Percentiles rank a stretch among this genome's conserved stretches.
Conservation (phyloP, 2,113 vertebrate genomes). For the Alethe castanea region DNA sequence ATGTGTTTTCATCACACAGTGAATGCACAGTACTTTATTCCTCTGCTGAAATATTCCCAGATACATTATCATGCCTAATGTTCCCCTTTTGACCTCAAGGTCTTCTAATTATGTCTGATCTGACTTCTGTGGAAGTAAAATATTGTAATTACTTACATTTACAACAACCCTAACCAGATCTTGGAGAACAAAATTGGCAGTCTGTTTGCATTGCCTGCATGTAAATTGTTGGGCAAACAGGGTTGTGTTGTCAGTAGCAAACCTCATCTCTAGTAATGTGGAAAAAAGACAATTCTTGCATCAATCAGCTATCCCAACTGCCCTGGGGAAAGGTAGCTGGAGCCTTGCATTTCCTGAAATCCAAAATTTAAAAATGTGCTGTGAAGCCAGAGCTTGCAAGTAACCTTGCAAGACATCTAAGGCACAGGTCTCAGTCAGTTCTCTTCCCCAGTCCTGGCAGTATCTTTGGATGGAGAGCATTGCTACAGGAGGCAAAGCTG, state of each 20-base stretch:
- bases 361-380: not conserved
- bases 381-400: not conserved
- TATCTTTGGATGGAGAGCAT: not conserved
- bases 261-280: fast-evolving
- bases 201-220: not conserved
- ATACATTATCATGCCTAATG: not conserved
- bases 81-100: not conserved
- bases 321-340: not conserved
- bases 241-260: not conserved
- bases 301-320: not conserved
- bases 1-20: not conserved
- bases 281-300: not conserved
- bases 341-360: not conserved
- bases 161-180: not conserved
- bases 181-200: not conserved
- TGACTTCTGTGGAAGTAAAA: not conserved
- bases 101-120: not conserved
- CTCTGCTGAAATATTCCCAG: not conserved
- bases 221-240: not conserved
- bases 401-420: not conserved
- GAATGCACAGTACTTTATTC: not conserved
- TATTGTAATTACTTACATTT: not conserved
- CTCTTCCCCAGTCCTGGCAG: not conserved
- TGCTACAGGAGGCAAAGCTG: not conserved
- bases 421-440: not conserved